phyloP scores from a whole-genome alignment of 2,113 vertebrate species.

The Sporophila hypoxantha region DNA sequence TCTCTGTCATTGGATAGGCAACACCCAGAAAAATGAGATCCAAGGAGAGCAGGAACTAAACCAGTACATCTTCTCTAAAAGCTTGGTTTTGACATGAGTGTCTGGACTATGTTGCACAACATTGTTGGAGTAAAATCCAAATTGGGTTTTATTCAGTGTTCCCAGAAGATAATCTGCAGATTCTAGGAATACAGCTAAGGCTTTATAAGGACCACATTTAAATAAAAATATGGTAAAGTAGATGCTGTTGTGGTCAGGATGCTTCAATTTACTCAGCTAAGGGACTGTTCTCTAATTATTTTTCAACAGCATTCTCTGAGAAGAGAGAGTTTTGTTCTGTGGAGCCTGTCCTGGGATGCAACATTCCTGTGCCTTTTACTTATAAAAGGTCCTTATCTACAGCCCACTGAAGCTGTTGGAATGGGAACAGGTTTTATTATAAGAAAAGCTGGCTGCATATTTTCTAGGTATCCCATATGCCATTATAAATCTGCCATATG shows the following conservation, averaged over 20 bases:
- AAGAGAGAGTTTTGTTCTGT: background rate
- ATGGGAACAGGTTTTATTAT: background rate
- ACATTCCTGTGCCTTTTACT: background rate
- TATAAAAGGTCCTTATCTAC: background rate
- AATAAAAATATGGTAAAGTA: background rate
- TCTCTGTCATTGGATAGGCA: background rate
- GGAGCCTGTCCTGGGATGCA: background rate
- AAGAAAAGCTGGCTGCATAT: background rate
- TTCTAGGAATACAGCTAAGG: background rate
- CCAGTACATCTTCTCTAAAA: background rate
- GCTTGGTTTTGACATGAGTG: background rate
- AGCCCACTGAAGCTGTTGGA: background rate
- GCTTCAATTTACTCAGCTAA: background rate
- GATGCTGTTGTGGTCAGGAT: background rate
- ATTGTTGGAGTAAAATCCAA: background rate
- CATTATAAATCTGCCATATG: constrained; percentile 8
- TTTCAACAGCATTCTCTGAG: background rate
- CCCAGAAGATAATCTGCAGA: constrained; percentile 18
- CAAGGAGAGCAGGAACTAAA: background rate
- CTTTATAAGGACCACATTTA: background rate
- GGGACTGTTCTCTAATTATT: background rate
- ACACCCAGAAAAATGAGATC: background rate
- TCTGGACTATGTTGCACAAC: background rate
- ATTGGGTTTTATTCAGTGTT: constrained; percentile 9
- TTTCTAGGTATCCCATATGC: background rate